These are phyloP conservation scores for Tricholauxania praeusta DNA, from an alignment of 2,888 invertebrate species.

Conservation along the genomic window DNA sequence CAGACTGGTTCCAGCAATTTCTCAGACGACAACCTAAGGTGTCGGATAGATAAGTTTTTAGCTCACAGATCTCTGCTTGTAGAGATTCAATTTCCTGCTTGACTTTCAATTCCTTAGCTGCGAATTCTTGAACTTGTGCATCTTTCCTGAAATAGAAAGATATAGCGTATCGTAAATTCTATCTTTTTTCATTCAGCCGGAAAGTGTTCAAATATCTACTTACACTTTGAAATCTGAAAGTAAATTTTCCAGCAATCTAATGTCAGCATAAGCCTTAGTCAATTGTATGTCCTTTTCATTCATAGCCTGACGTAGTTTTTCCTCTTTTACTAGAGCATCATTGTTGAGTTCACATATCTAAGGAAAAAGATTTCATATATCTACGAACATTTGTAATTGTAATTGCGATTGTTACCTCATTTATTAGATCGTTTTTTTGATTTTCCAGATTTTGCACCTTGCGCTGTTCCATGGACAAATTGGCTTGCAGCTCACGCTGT, in stretches of 20 bases:
- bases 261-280: conserved; percentile 40
- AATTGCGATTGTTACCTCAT: conserved; percentile 48
- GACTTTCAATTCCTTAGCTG: conserved; percentile 43
- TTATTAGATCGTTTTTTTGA: conserved; percentile 54
- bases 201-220: conserved; percentile 16
- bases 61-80: conserved; percentile 39
- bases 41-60: conserved; percentile 55
- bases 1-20: conserved; percentile 51
- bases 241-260: conserved; percentile 43
- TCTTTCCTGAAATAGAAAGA: conserved; percentile 46
- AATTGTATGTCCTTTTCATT: conserved; percentile 42
- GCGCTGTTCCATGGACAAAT: conserved; percentile 55
- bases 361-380: neutral
- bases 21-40: conserved; percentile 57
- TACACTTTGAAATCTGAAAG: conserved; percentile 47
- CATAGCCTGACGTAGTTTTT: conserved; percentile 42
- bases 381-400: neutral
- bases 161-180: neutral
- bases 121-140: conserved; percentile 43
- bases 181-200: neutral
- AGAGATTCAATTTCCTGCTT: conserved; percentile 52
- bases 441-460: conserved; percentile 55
- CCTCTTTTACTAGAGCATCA: conserved; percentile 44
- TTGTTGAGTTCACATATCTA: conserved; percentile 48
- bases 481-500: conserved; percentile 55